Evolutionary conservation across 2,888 invertebrate species (phyloP).

Genomic region (Lasioglossum villosulum): DNA sequence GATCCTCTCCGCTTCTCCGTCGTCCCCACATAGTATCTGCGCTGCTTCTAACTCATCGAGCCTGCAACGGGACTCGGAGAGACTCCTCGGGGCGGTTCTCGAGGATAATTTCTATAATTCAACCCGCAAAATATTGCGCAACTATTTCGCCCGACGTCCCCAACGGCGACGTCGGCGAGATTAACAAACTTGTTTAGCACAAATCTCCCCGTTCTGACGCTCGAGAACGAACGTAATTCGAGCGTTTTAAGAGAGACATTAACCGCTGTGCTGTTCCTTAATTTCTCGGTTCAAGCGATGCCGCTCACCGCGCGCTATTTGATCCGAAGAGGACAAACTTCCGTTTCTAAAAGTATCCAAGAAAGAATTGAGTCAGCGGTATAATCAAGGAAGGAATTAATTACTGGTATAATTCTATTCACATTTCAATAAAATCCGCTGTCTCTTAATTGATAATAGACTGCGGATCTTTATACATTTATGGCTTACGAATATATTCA

Average conservation of each 20-base stretch:
- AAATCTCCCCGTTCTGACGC: not conserved
- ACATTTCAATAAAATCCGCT: too few relatives aligned
- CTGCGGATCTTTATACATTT: too few relatives aligned
- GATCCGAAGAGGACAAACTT: not conserved
- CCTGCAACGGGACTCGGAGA: not conserved
- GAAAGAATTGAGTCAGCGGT: too few relatives aligned
- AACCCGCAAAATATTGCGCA: constrained; percentile 16
- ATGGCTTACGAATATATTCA: too few relatives aligned
- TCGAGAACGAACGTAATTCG: not conserved
- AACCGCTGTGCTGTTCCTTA: not conserved
- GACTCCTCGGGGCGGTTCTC: constrained; percentile 2
- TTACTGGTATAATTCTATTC: too few relatives aligned
- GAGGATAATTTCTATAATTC: constrained; percentile 38
- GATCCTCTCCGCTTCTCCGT: not conserved
- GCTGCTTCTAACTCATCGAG: not conserved
- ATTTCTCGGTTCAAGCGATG: not conserved
- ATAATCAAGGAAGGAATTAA: too few relatives aligned
- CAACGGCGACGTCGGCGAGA: not conserved
- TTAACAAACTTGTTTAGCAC: not conserved
- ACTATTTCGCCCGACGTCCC: constrained; percentile 1
- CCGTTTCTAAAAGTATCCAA: not conserved
- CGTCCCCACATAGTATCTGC: not conserved
- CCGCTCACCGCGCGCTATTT: not conserved
- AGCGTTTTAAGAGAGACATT: not conserved
- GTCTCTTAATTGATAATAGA: too few relatives aligned